These are phyloP conservation scores for Engraulis encrasicolus DNA, from an alignment of 2,113 vertebrate species.

Conservation along the genomic window DNA sequence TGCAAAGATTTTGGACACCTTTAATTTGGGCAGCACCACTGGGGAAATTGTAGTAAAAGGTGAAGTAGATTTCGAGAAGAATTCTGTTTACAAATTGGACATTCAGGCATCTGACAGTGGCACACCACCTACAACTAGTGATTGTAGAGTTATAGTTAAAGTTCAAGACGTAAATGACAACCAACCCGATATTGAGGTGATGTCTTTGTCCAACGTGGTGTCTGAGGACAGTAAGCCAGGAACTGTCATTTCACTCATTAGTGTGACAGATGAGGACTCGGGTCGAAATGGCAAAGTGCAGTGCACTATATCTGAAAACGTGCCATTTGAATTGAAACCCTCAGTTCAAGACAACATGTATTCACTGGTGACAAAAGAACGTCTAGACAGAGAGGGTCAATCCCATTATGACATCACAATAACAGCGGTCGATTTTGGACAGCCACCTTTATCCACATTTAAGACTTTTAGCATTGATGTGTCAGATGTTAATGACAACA, in stretches of 20 bases:
- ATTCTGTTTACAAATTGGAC: conserved; percentile 56
- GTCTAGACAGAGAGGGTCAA: conserved; percentile 69
- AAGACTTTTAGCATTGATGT: conserved; percentile 65
- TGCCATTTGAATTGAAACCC: conserved; percentile 66
- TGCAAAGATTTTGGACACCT: conserved; percentile 42
- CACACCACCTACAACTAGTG: conserved; percentile 54
- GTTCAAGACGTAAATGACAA: conserved; percentile 83
- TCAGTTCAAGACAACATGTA: conserved; percentile 69
- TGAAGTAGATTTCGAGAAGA: conserved; percentile 62
- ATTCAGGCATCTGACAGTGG: conserved; percentile 69
- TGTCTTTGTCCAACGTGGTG: conserved; percentile 62
- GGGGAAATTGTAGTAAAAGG: conserved; percentile 66
- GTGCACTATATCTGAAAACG: conserved; percentile 37
- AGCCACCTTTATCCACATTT: conserved; percentile 50
- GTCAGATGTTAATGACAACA: conserved; percentile 73
- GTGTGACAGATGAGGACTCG: conserved; percentile 67
- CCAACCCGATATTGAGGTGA: conserved; percentile 68
- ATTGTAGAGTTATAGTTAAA: conserved; percentile 66
- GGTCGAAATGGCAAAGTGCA: conserved; percentile 65
- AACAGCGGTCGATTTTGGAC: conserved; percentile 62
- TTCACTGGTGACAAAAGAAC: conserved; percentile 62
- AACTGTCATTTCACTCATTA: conserved; percentile 65
- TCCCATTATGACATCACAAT: conserved; percentile 65
- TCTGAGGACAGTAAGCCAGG: conserved; percentile 62
- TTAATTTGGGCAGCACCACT: conserved; percentile 58